Evolutionary conservation across 2,113 vertebrate species (phyloP), one percentile per base, ranked within the genome.

Genomic region (Osmerus eperlanus): DNA sequence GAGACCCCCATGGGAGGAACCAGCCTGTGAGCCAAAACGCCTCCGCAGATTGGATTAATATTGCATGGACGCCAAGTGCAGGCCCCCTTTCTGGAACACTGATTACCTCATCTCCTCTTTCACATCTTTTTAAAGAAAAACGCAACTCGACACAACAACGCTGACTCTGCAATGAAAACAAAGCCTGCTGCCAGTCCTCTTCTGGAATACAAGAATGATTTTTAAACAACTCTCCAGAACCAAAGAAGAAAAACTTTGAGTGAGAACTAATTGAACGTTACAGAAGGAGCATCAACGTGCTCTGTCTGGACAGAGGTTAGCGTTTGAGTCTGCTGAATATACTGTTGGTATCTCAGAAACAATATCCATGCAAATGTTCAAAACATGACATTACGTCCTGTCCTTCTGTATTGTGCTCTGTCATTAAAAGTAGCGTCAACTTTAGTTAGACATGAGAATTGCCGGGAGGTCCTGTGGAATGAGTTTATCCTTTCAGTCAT

Each of bases 31-130:
- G 79, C 80, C 69, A 72, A 81, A 25, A 83, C 82, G 81, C 84
- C 86, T 82, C 83, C 71, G 60, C 79, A 84, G 73, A 85, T 85
- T 85, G 84, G 82, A 89, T 89, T 86, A 86, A 89, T 87, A 85
- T 89, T 87, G 84, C 84, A 88, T 84, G 76, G 74, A 54, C 23
- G 61, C 76, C 68, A 60, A 65, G 76, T 60, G 73, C 71, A 67
- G 71, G 61, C 64, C 61, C 55, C 64, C 63, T 70, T 62, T 68
- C 76, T 47, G 58, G 25, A 76, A 58, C 82, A 71, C 78, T 79
- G 81, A 86, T 86, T 84, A 77, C 81, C 73, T 81, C 77, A 71
- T 80, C 78, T 65, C 1, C 61, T 75, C 75, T 74, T 77, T 83
- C 73, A 73, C 70, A 76, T 81, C 73, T 75, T 84, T 83, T 68